These are phyloP conservation scores for Canis aureus DNA, from an alignment of 2,113 vertebrate species.

Conservation along the genomic window DNA sequence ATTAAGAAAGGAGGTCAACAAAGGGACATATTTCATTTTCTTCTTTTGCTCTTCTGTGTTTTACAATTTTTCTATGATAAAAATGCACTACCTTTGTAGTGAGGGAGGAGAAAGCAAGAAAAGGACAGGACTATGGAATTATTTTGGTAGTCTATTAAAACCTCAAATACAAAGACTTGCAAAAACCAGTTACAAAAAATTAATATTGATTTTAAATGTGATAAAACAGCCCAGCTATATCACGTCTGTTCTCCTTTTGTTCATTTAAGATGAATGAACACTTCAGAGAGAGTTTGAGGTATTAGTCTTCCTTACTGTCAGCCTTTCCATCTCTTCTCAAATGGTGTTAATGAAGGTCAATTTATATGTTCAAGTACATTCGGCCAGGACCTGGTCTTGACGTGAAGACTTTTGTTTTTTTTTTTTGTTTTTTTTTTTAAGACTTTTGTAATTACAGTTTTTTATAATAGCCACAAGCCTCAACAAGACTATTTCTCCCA, in stretches of 20 bases:
- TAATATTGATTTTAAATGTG: conserved; percentile 33
- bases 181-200: conserved; percentile 36
- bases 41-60: conserved; percentile 5
- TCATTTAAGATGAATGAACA: conserved; percentile 15
- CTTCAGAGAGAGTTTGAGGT: not conserved
- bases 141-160: conserved; percentile 51
- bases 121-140: not conserved
- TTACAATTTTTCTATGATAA: conserved; percentile 28
- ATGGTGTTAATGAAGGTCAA: not conserved
- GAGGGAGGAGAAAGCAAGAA: not conserved
- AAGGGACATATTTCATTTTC: not conserved
- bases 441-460: conserved; percentile 44
- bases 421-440: no score
- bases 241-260: not conserved
- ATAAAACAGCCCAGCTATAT: not conserved
- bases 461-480: conserved; percentile 36
- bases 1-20: not conserved
- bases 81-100: conserved; percentile 14
- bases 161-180: not conserved
- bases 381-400: conserved; percentile 17
- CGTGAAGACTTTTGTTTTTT: conserved; percentile 38
- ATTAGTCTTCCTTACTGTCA: not conserved
- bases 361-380: conserved; percentile 24
- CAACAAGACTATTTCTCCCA: conserved; percentile 41
- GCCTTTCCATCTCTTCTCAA: not conserved